Base-by-base conservation (phyloP, 2,888 invertebrate species). In the Didymodactylos carnosus region DNA sequence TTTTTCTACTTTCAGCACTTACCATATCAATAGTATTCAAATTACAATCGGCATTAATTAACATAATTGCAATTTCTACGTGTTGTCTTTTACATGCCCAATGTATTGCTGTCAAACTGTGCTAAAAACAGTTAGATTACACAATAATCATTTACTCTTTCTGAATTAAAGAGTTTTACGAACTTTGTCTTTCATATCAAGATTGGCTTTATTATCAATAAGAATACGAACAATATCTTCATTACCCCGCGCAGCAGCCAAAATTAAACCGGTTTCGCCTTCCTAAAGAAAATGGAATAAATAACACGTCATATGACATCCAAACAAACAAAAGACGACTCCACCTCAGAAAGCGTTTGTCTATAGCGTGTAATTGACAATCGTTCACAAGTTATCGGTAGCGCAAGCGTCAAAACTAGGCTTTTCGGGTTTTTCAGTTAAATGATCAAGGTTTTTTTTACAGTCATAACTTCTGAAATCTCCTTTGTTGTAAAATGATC, bases 1-100 rank as follows among this genome's bases (percentile, higher is more conserved):
- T n/a, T n/a, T n/a, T n/a, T n/a, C n/a, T n/a, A n/a, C n/a, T 29
- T 3, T 62, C 16, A 19, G 16, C n/a, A 19, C 53, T 72, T 74
- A 83, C 84, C 78, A 85, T 84, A 78, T 89, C 89, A 14, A 87
- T 82, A 62, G 86, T 84, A 81, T 90, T 89, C 77, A 89, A 85
- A 79, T 87, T 86, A 76, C 87, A 87, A 62, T 87, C 87, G 69
- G 86, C 86, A 78, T 87, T 86, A 62, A 89, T 82, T 73, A 89
- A 81, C 71, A 87, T 80, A 77, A 87, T 81, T 3, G 88, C 88
- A 75, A 88, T 86, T 73, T 85, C 81, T 51, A 83, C 81, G 78
- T 87, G 86, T 75, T 85, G 84, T 77, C 87, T 84, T 49, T 85
- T 82, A 75, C 88, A 83, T 13, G 88, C 87, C 78, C 87, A 81